A percentile compares a stretch with the other conserved stretches of the same genome.
phyloP scores from a whole-genome alignment of 2,888 invertebrate genomes.

The Agonopterix heracliana region DNA sequence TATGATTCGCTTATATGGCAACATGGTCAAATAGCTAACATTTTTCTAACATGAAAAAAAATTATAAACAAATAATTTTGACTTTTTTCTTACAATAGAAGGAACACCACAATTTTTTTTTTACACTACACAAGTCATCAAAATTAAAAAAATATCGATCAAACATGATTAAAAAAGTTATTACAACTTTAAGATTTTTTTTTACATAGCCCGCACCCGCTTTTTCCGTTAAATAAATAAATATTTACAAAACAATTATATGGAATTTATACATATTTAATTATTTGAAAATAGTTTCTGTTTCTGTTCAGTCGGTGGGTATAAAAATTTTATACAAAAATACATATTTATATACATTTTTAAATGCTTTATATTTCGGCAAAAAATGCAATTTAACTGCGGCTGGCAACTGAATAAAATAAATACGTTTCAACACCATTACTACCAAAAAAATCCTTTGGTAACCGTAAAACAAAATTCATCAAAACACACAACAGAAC shows the following conservation, averaged over 20 bases:
- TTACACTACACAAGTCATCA: too few relatives aligned
- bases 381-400: constrained; percentile 2
- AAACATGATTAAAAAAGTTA: too few relatives aligned
- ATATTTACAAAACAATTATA: constrained; percentile 16
- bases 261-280: constrained; percentile 20
- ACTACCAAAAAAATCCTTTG: too few relatives aligned
- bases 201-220: constrained; percentile 26
- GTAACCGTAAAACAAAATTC: too few relatives aligned
- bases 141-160: too few relatives aligned
- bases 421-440: constrained; percentile 1
- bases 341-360: constrained; percentile 11
- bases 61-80: too few relatives aligned
- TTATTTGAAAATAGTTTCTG: constrained; percentile 10
- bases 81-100: too few relatives aligned
- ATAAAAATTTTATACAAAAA: constrained; percentile 14
- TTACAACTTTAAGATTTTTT: too few relatives aligned
- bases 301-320: constrained; percentile 8
- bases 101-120: too few relatives aligned
- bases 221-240: constrained; percentile 22
- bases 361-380: constrained; percentile 26
- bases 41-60: too few relatives aligned
- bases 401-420: constrained; percentile 9
- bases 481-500: not conserved
- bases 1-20: too few relatives aligned
- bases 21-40: too few relatives aligned